Percentiles rank a stretch among this genome's conserved stretches.
These are phyloP conservation scores for Stenoptilia bipunctidactyla DNA, from an alignment of 2,888 invertebrate genomes.

Conservation along the genomic window DNA sequence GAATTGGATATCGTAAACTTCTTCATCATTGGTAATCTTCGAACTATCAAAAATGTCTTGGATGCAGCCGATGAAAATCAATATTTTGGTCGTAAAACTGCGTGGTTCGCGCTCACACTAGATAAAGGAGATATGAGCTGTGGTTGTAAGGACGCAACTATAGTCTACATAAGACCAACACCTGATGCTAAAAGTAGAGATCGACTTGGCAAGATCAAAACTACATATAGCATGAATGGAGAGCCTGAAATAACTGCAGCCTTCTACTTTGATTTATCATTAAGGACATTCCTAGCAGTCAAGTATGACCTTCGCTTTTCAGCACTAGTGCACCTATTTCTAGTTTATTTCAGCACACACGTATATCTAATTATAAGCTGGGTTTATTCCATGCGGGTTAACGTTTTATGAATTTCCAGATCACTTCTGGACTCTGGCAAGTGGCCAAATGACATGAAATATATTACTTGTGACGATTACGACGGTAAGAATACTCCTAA, in stretches of 20 bases:
- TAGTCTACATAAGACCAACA: slow-evolving; percentile 81
- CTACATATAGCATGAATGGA: slow-evolving; percentile 78
- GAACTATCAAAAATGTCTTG: slow-evolving; percentile 78
- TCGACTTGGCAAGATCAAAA: slow-evolving; percentile 77
- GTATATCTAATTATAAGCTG: slow-evolving; percentile 2
- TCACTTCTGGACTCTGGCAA: slow-evolving; percentile 78
- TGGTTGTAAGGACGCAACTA: slow-evolving; percentile 81
- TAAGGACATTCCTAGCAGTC: slow-evolving; percentile 79
- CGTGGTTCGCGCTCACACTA: slow-evolving; percentile 88
- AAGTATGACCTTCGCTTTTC: slow-evolving; percentile 70
- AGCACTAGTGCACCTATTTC: slow-evolving; percentile 30
- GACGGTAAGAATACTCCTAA: slow-evolving; percentile 82
- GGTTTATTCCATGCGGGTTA: slow-evolving; percentile 46
- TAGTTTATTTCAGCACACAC: slow-evolving; percentile 32
- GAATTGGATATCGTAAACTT: slow-evolving; percentile 91
- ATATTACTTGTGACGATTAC: slow-evolving; percentile 84
- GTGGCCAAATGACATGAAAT: slow-evolving; percentile 81
- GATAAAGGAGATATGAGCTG: slow-evolving; percentile 81
- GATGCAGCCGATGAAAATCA: slow-evolving; percentile 79
- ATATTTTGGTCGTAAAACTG: slow-evolving; percentile 86
- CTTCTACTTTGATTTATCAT: slow-evolving; percentile 89
- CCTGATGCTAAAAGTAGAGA: slow-evolving; percentile 78
- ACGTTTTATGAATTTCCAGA: slow-evolving; percentile 64
- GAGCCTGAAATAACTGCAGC: slow-evolving; percentile 84
- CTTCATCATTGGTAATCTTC: slow-evolving; percentile 83